phyloP scores from a whole-genome alignment of 2,797 vertebrate genomes.

The Mormyrus proboscirostris region DNA sequence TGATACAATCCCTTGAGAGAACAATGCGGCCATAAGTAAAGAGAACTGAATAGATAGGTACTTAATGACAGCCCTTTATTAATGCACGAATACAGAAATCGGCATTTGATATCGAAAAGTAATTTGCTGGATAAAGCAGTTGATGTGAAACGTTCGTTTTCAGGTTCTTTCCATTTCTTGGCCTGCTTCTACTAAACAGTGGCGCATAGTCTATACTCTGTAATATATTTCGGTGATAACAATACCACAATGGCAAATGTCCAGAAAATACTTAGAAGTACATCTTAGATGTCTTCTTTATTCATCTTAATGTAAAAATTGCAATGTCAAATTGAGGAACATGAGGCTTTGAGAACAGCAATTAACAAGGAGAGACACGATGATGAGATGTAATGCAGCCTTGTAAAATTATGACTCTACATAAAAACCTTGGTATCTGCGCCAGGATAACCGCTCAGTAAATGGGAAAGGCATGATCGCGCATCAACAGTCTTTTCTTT shows the following conservation, averaged over 20 bases:
- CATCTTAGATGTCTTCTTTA: not conserved
- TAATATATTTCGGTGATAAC: not conserved
- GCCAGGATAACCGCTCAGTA: conserved; percentile 60
- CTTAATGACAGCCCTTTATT: not conserved
- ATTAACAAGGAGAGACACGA: conserved; percentile 7
- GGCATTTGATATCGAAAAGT: not conserved
- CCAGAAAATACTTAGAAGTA: not conserved
- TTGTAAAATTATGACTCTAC: conserved; percentile 28
- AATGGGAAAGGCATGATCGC: conserved; percentile 76
- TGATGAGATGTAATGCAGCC: conserved; percentile 5
- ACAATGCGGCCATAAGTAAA: conserved; percentile 2
- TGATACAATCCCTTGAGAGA: not conserved
- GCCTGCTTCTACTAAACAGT: conserved; percentile 6
- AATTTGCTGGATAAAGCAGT: conserved; percentile 17
- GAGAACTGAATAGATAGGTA: not conserved
- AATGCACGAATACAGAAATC: not conserved
- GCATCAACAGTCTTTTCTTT: conserved; percentile 85
- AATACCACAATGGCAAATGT: not conserved
- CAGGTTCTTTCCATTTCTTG: conserved; percentile 1
- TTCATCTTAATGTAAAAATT: not conserved
- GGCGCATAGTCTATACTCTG: not conserved
- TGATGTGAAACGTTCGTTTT: not conserved
- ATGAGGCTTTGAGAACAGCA: not conserved
- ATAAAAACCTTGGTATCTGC: conserved; percentile 18
- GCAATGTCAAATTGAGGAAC: not conserved